Evolutionary conservation across 2,888 invertebrate genomes (phyloP).

Genomic region (Ornithoptera priamus): DNA sequence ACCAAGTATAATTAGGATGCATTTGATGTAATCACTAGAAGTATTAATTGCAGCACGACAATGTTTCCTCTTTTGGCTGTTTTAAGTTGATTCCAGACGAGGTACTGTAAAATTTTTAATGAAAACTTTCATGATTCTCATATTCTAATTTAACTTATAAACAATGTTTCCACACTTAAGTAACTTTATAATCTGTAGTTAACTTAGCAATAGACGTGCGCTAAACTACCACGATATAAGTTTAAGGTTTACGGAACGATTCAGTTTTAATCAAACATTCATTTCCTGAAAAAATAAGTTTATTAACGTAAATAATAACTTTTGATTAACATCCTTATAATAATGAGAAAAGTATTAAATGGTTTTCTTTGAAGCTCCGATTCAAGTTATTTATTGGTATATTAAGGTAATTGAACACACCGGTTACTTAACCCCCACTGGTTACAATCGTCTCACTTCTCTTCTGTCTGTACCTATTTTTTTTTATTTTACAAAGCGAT

Average conservation of each 20-base stretch:
- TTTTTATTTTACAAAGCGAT: too few species aligned
- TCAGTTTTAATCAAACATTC: background rate
- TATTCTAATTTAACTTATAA: background rate
- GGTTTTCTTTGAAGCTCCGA: background rate
- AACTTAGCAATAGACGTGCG: background rate
- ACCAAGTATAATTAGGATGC: slow-evolving; percentile 26
- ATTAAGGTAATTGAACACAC: background rate
- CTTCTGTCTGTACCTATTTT: too few species aligned
- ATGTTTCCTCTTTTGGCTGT: slow-evolving; percentile 6
- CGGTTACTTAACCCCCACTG: too few species aligned
- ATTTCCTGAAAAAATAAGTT: background rate
- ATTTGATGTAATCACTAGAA: slow-evolving; percentile 19
- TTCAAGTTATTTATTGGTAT: background rate
- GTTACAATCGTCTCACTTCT: too few species aligned
- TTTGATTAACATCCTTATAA: background rate
- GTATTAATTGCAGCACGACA: slow-evolving; percentile 15
- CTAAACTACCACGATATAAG: background rate
- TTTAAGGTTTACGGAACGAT: background rate
- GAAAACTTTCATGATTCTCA: too few species aligned
- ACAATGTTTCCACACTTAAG: background rate
- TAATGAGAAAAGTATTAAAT: slow-evolving; percentile 1
- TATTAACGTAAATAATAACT: background rate
- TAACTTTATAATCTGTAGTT: background rate
- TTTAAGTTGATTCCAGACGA: background rate
- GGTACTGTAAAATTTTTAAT: background rate